Evolutionary conservation across 2,113 vertebrate species (phyloP), one percentile per base, ranked within the genome.

Genomic region (Odobenus rosmarus): DNA sequence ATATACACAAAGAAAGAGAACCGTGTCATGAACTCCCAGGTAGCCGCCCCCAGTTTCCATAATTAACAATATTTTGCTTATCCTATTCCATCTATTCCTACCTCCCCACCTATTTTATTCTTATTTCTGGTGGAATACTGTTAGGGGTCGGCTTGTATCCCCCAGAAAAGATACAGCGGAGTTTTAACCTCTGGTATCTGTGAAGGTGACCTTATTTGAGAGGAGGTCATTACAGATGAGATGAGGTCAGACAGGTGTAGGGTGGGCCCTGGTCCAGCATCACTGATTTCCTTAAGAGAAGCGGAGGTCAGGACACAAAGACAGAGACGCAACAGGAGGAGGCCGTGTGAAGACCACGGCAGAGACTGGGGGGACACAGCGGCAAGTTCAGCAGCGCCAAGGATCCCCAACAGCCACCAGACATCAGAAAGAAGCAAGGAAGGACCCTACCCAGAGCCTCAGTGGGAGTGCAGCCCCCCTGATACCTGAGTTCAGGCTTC

Each of bases 231-330:
- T 24, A 71, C 6, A 11, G 19, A 3, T 5, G 33, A 36, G 15
- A 12, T 1, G 76, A 13, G 19, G 33, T 31, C 26, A 8, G 51
- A 1, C 5, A 13, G 33, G 7, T 3, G 36, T 0, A 0, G 36
- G 7, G n/a, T 0, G 2, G 39, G 8, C 64, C 39, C 18, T 0
- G 1, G 3, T 0, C 59, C 39, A 11, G 5, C 4, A 9, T 0
- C 31, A 15, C 67, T 2, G 3, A 26, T 9, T 8, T 31, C 59
- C 59, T 19, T 7, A 3, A 33, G 3, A 9, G n/a, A 6, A 28
- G 55, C 39, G 21, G 5, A 39, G 15, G 1, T 18, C 1, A 23
- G 62, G 59, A 4, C 18, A n/a, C 46, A 33, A 18, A 79, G 76
- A 49, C 74, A 16, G 26, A 51, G 16, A 49, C 2, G 9, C 1